Evolutionary conservation across 2,888 invertebrate genomes (phyloP), one percentile per base, ranked within the genome.

Genomic region (Beris morrisii): DNA sequence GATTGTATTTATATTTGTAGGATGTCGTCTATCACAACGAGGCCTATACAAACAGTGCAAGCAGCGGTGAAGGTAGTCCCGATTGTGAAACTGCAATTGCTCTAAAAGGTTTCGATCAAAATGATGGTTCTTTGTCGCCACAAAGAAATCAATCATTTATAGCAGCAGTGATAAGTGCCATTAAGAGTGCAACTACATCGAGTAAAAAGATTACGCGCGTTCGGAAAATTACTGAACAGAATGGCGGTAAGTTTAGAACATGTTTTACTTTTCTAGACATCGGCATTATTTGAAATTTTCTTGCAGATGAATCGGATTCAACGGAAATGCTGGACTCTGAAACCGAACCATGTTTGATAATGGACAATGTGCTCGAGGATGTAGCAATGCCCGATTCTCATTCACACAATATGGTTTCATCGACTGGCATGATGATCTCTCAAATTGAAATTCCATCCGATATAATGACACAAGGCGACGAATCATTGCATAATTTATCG

Each of bases 341-440:
- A 83, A 91, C 91, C 0, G 91, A 91, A 74, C 91, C 91, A 0
- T 90, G 90, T 73, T 82, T 92, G 28, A 90, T 91, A 85, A 91
- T 91, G 83, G 91, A 91, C 74, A 90, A 89, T 63, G 91, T 87
- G 32, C 73, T 86, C 68, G 88, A 88, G 77, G 87, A 88, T 74
- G 88, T 87, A 15, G 81, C 85, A 38, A 80, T 87, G 69, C 86
- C 85, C 1, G 88, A 88, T 73, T 86, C 86, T 12, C 86, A 87
- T 75, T 85, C 87, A 5, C 87, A 87, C 72, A 88, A 88, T 75
- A 84, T 87, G 84, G 83, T 88, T 28, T 88, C 87, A 64, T 87
- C 87, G 53, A 82, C 84, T 61, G 85, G 86, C 72, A 82, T 84
- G 73, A 69, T 73, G 44, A 77, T 84, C 74, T 80, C 84, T 31